Evolutionary conservation across 1,140 invertebrate genomes (phyloP), one percentile per base, ranked within the genome.

Genomic region (Oreohelix idahoensis): DNA sequence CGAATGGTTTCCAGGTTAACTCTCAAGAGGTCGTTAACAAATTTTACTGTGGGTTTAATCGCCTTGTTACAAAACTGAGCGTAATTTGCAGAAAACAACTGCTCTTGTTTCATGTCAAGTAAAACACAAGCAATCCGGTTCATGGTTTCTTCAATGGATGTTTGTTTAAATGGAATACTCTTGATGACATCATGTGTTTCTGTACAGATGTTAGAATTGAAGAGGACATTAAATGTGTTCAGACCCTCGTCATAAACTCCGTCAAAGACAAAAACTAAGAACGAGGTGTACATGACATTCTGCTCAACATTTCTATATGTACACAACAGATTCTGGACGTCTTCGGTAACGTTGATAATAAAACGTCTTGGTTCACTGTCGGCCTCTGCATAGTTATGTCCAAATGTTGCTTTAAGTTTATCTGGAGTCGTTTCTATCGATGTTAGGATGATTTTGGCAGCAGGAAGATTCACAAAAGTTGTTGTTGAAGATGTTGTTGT

Each of bases 321-420:
- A 32, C 36, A 63, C 63, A 80, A 32, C 0, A 71, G 17, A 15
- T 58, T 81, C 42, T 42, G 74, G 8, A 87, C 81, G 66, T 81
- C 84, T 4, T 87, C 79, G 20, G 81, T 84, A 0, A 87, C 70
- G 63, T 87, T 79, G 45, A 87, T 84, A 23, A 84, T 26, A 45
- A 87, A 87, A 29, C 82, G 75, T 39, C 86, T 74, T 13, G 86
- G 86, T 17, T 81, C 69, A 45, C 84, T 85, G 5, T 75, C 35
- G 45, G 83, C 86, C 79, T 87, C 86, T 0, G 38, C 70, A 58
- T 84, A 87, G 0, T 35, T 42, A 20, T 71, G 29, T 42, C 84
- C 84, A 79, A 82, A 87, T 20, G 26, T 36, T 15, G 78, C 69
- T 39, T 51, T 63, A 32, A 87, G 80, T 0, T 39, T 23, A 0